Evolutionary conservation across 2,888 invertebrate genomes (phyloP).

Genomic region (Lasioglossum oenotherae): DNA sequence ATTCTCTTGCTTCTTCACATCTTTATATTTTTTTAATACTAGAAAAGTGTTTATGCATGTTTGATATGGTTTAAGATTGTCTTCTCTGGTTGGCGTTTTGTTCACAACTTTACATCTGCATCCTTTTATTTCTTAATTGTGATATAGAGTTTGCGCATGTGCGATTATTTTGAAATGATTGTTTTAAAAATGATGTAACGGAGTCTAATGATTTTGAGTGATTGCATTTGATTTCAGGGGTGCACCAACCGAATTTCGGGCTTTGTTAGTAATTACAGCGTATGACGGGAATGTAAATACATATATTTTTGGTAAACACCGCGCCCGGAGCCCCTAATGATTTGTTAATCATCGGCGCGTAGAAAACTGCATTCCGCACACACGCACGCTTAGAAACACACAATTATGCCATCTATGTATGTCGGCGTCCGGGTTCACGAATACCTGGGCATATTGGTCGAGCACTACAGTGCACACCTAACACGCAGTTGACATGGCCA

Average conservation of each 20-base stretch:
- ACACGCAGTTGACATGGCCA: constrained; percentile 45
- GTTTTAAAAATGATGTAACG: too few relatives aligned
- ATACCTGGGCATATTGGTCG: constrained; percentile 46
- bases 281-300: not conserved
- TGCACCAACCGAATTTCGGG: not conserved
- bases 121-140: too few relatives aligned
- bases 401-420: not conserved
- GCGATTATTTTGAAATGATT: too few relatives aligned
- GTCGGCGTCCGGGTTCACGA: constrained; percentile 24
- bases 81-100: too few relatives aligned
- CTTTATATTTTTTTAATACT: not conserved
- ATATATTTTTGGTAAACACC: not conserved
- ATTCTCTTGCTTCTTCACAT: too few relatives aligned
- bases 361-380: not conserved
- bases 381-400: constrained; percentile 13
- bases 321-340: not conserved
- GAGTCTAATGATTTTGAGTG: too few relatives aligned
- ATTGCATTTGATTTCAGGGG: too few relatives aligned
- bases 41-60: not conserved
- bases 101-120: too few relatives aligned
- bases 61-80: too few relatives aligned
- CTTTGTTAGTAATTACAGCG: not conserved
- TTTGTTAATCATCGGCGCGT: constrained; percentile 20
- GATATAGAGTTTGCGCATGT: too few relatives aligned
- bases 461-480: constrained; percentile 42